A percentile compares a stretch with the other conserved stretches of the same genome.
These are phyloP conservation scores for Drosophila burlai DNA, from an alignment of 1,140 invertebrate genomes.

Conservation along the genomic window DNA sequence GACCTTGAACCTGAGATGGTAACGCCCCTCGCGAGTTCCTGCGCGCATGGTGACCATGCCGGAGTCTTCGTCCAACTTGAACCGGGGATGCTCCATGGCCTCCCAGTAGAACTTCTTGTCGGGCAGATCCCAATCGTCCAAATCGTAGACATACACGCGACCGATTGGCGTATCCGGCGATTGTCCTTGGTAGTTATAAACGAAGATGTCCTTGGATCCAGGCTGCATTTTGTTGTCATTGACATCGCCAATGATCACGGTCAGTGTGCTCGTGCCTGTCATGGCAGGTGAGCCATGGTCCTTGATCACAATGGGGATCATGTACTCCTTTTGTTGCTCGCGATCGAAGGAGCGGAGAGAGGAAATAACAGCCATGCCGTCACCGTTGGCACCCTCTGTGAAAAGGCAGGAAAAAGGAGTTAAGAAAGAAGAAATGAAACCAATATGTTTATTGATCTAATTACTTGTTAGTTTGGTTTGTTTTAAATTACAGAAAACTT, in stretches of 20 bases:
- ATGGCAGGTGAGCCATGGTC: slow-evolving; percentile 94
- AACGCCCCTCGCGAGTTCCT: slow-evolving; percentile 94
- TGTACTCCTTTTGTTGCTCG: slow-evolving; percentile 97
- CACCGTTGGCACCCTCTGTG: slow-evolving; percentile 96
- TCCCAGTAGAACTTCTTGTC: slow-evolving; percentile 99
- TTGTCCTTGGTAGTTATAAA: slow-evolving; percentile 98
- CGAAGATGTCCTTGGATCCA: slow-evolving; percentile 97
- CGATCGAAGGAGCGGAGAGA: slow-evolving; percentile 96
- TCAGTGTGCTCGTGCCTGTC: slow-evolving; percentile 97
- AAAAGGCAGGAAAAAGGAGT: slow-evolving; percentile 1
- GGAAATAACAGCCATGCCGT: slow-evolving; percentile 97
- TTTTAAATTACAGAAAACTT: not conserved
- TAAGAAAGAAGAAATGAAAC: not conserved
- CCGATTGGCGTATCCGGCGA: slow-evolving; percentile 97
- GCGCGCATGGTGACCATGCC: slow-evolving; percentile 98
- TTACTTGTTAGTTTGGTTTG: not conserved
- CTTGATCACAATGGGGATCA: slow-evolving; percentile 97
- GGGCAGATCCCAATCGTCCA: slow-evolving; percentile 98
- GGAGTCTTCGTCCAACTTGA: slow-evolving; percentile 94
- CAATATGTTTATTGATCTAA: not conserved
- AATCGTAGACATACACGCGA: slow-evolving; percentile 97
- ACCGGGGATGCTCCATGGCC: slow-evolving; percentile 91
- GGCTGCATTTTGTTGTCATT: slow-evolving; percentile 99
- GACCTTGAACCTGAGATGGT: slow-evolving; percentile 95
- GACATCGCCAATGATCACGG: slow-evolving; percentile 97